Base-by-base conservation (phyloP, 2,888 invertebrate genomes). In the Pristionchus maxplancki region DNA sequence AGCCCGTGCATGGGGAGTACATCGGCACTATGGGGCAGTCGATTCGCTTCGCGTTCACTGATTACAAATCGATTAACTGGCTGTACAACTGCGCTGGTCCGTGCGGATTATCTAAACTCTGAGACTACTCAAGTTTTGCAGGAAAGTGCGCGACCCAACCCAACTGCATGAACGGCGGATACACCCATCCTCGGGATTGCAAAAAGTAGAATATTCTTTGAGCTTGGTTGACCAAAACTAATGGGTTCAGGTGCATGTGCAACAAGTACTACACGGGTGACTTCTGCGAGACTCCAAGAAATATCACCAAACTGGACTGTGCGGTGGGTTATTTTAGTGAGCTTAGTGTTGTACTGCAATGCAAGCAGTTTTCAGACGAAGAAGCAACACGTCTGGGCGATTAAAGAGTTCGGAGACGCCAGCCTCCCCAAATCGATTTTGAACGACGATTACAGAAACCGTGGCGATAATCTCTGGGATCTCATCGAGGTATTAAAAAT, bases 231-330 rank as follows among this genome's bases (percentile, higher is more conserved):
- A 37, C 6, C 6, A 53, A 53, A 44, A 9, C n/a, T 6, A 15
- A 31, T 0, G 4, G 15, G 20, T 71, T 71, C 9, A 71, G 71
- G 71, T 71, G 71, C 71, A 71, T 71, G 71, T 71, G 71, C 71
- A 71, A 71, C 71, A 71, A 71, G 71, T 71, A 71, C 37, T 71
- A 37, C 71, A 71, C 71, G 11, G 71, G 71, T 1, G 13, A 71
- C 4, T 37, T 71, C 34, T 71, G 71, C 37, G 37, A 71, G 37
- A 71, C 34, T 37, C 71, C 34, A 0, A 5, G 37, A 17, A 34
- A 71, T 3, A 5, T 71, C 17, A 20, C 37, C 5, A 28, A 71
- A 31, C 37, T 71, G 71, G 37, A 17, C 37, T 71, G 71, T 37
- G 37, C 13, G 37, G 71, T 71, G 8, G n/a, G n/a, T n/a, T n/a